phyloP scores from a whole-genome alignment of 2,113 vertebrate species.

The Petrocephalus microphthalmus region DNA sequence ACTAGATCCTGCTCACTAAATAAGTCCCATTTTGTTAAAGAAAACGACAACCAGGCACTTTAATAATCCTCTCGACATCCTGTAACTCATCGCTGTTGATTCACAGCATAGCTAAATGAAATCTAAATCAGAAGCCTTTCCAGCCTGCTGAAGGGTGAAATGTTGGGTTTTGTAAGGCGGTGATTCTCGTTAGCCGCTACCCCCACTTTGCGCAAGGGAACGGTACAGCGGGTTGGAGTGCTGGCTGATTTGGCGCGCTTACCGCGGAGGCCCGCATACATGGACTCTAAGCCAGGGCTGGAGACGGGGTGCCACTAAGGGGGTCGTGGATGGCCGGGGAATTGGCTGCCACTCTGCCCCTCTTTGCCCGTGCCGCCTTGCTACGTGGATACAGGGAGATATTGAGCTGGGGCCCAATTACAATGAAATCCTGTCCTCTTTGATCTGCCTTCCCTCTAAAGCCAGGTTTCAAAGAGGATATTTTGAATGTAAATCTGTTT shows the following conservation, averaged over 20 bases:
- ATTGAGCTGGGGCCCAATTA: conserved; percentile 18
- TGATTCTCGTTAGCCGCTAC: not conserved
- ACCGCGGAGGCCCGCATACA: not conserved
- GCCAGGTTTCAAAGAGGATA: conserved; percentile 24
- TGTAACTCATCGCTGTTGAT: not conserved
- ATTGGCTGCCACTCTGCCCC: not conserved
- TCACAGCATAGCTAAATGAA: not conserved
- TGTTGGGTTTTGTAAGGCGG: not conserved
- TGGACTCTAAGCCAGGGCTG: not conserved
- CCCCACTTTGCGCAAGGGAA: not conserved
- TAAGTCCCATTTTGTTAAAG: conserved; percentile 5
- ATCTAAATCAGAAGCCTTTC: not conserved
- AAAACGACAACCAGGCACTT: not conserved
- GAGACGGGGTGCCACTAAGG: not conserved
- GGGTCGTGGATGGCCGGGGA: not conserved
- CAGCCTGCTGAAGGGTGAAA: not conserved
- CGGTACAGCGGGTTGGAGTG: not conserved
- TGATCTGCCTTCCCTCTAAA: conserved; percentile 18
- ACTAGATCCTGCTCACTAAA: not conserved
- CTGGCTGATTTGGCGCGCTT: not conserved
- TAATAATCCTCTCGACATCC: not conserved
- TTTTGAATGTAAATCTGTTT: conserved; percentile 30
- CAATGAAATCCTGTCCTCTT: conserved; percentile 22
- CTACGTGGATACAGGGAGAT: conserved; percentile 15
- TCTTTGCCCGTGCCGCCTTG: not conserved